Conservation (phyloP, 2,113 vertebrate genomes). For the Vidua macroura region DNA sequence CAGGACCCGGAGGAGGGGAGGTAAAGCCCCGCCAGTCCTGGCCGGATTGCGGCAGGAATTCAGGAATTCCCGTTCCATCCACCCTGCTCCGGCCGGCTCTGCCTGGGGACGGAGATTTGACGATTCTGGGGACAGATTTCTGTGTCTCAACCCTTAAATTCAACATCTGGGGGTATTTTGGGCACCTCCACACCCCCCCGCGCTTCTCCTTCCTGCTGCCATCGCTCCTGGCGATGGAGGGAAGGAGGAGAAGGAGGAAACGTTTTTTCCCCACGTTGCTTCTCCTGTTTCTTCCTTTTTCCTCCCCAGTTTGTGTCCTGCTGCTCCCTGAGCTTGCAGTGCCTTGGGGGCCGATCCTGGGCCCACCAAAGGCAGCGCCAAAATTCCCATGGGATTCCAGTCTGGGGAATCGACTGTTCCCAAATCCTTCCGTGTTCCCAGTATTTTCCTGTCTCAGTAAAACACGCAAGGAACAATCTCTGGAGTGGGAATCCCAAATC, state of each 20-base stretch:
- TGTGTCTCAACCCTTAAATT: accelerated
- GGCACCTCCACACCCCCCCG: neutral
- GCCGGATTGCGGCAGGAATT: neutral
- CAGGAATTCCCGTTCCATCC: neutral
- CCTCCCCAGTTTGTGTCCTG: accelerated
- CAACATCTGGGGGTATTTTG: neutral
- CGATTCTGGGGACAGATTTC: neutral
- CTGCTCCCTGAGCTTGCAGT: neutral
- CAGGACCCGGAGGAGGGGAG: neutral
- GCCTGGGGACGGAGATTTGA: neutral
- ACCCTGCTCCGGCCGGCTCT: neutral
- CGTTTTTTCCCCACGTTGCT: neutral
- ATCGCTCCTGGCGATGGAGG: neutral
- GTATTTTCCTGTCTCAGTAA: no score
- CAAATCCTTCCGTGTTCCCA: no score
- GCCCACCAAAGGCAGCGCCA: accelerated
- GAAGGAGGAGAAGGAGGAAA: no score
- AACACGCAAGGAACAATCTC: no score
- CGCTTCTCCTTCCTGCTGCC: neutral
- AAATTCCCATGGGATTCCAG: neutral
- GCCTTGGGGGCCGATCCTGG: neutral
- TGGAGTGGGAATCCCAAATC: no score
- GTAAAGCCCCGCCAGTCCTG: neutral
- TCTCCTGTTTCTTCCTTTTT: neutral
- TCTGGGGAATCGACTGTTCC: neutral